phyloP scores from a whole-genome alignment of 92 coral and sea anemone species.

The Palythoa caribaeorum region DNA sequence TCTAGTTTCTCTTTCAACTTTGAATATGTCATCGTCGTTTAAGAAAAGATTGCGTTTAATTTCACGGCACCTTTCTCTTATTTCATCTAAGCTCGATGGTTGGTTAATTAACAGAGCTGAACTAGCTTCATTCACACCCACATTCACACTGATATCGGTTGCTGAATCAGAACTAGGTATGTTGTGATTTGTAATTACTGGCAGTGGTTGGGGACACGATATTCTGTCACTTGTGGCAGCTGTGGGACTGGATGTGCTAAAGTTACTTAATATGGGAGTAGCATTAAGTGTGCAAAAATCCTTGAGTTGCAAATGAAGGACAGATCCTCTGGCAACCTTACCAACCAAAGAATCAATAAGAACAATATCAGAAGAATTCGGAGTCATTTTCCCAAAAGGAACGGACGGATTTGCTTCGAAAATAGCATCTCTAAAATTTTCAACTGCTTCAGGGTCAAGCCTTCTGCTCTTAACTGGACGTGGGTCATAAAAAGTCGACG shows the following conservation, averaged over 20 bases:
- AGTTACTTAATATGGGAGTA: slow-evolving; percentile 18
- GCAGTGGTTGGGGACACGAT: slow-evolving; percentile 31
- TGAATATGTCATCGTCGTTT: slow-evolving; percentile 37
- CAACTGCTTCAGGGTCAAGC: slow-evolving; percentile 59
- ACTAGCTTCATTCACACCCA: background rate
- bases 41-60: slow-evolving; percentile 55
- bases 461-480: slow-evolving; percentile 66
- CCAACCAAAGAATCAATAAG: slow-evolving; percentile 66
- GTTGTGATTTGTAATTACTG: slow-evolving; percentile 35
- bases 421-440: slow-evolving; percentile 50
- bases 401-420: slow-evolving; percentile 49
- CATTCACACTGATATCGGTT: slow-evolving; percentile 1
- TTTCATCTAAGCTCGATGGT: slow-evolving; percentile 60
- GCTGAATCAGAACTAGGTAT: background rate
- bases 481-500: slow-evolving; percentile 61
- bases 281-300: slow-evolving; percentile 26
- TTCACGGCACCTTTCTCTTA: slow-evolving; percentile 63
- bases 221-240: slow-evolving; percentile 16
- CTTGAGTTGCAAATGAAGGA: slow-evolving; percentile 68
- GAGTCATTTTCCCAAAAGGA: slow-evolving; percentile 68
- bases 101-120: background rate
- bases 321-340: slow-evolving; percentile 68
- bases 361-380: slow-evolving; percentile 53
- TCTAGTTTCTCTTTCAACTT: slow-evolving; percentile 42
- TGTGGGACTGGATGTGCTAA: slow-evolving; percentile 25